Percentiles rank a stretch among this genome's conserved stretches.
These are phyloP conservation scores for Drosophila demipolita DNA, from an alignment of 2,888 invertebrate species.

Conservation along the genomic window DNA sequence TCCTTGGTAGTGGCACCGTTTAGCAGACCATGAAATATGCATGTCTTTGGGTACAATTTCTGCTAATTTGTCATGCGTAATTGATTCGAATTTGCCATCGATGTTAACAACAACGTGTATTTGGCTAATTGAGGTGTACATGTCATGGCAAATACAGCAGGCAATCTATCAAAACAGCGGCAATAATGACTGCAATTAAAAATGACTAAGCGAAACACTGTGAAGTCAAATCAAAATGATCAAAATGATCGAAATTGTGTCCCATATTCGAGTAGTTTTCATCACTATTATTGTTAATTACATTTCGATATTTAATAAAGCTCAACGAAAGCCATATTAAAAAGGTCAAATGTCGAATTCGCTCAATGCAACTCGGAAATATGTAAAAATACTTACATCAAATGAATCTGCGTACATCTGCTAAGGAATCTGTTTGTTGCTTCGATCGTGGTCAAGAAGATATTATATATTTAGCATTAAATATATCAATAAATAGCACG, in stretches of 20 bases:
- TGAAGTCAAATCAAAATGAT: slow-evolving; percentile 4
- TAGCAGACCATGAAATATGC: slow-evolving; percentile 42
- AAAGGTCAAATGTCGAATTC: too few species aligned
- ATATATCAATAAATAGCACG: neutral
- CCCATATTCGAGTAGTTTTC: neutral
- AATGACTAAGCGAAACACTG: neutral
- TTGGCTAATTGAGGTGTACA: slow-evolving; percentile 11
- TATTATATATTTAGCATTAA: neutral
- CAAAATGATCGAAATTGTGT: neutral
- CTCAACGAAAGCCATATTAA: too few species aligned
- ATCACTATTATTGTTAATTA: too few species aligned
- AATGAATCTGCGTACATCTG: neutral
- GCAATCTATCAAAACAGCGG: neutral
- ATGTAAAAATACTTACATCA: neutral
- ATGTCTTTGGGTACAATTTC: slow-evolving; percentile 57
- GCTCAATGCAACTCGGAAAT: neutral
- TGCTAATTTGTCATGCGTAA: slow-evolving; percentile 62
- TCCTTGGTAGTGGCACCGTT: slow-evolving; percentile 13
- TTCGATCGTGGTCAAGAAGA: neutral
- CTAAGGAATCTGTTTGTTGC: neutral
- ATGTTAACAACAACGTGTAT: slow-evolving; percentile 1
- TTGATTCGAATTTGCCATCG: slow-evolving; percentile 44
- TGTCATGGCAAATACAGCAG: neutral
- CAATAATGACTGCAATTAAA: slow-evolving; percentile 6
- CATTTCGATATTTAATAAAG: too few species aligned